Conservation (phyloP, 2,888 invertebrate genomes). For the Endomychus coccineus region DNA sequence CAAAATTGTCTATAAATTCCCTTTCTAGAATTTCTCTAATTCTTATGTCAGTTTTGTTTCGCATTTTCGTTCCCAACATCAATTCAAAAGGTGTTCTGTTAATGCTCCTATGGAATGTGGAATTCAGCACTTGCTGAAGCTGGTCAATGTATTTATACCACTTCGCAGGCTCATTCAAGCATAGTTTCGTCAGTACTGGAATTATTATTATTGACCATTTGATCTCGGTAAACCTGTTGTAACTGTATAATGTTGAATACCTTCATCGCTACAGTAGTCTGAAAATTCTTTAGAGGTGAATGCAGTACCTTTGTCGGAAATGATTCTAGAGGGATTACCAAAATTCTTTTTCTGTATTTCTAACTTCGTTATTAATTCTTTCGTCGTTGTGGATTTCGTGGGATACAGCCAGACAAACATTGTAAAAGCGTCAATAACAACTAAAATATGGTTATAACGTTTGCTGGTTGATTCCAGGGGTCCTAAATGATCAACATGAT, state of each 20-base stretch:
- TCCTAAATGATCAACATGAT: constrained; percentile 15
- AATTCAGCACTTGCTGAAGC: no score
- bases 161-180: no score
- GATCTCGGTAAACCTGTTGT: constrained; percentile 6
- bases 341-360: constrained; percentile 1
- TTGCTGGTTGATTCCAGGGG: constrained; percentile 6
- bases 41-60: no score
- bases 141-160: no score
- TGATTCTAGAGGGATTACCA: constrained; percentile 7
- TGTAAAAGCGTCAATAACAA: constrained; percentile 12
- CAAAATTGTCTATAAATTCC: no score
- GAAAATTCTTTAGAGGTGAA: constrained; percentile 17
- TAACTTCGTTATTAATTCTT: constrained; percentile 16
- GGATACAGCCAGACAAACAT: constrained; percentile 13
- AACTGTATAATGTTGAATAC: constrained; percentile 7
- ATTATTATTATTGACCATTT: no score
- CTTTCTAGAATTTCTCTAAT: no score
- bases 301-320: constrained; percentile 19
- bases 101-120: no score
- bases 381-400: constrained; percentile 19
- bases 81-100: no score
- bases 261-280: constrained; percentile 5
- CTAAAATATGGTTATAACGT: constrained; percentile 8
- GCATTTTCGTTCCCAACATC: no score
- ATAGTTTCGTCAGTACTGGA: no score